Conservation (phyloP, 2,797 vertebrate species). For the Monodelphis domestica region DNA sequence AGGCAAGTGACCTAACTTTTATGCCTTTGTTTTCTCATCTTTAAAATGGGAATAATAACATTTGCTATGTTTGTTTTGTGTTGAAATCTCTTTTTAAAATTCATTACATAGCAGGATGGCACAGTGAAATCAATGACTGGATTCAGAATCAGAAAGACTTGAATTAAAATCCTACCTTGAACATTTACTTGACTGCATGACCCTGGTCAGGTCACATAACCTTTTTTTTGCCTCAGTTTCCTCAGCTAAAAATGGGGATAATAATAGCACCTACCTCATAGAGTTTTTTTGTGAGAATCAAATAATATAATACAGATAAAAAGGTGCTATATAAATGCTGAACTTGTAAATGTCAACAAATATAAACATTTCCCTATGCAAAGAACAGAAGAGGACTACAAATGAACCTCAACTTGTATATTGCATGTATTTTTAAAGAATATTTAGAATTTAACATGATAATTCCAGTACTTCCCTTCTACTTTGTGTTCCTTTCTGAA, state of each 20-base stretch:
- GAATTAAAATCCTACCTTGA: neutral
- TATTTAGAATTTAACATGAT: neutral
- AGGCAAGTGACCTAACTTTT: neutral
- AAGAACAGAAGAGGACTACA: neutral
- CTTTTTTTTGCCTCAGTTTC: neutral
- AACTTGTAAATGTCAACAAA: neutral
- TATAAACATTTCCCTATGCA: neutral
- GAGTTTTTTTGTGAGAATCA: neutral
- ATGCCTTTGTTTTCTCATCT: neutral
- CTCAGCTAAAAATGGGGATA: neutral
- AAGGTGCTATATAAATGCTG: neutral
- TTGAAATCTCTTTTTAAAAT: neutral
- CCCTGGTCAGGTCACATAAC: neutral
- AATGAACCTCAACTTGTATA: neutral
- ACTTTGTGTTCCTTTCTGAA: neutral
- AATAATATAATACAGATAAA: neutral
- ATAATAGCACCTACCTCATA: neutral
- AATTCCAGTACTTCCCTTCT: neutral
- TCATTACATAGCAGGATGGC: neutral
- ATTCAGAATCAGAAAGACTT: neutral
- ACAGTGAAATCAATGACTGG: neutral
- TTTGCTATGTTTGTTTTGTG: neutral
- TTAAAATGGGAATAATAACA: neutral
- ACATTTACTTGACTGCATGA: neutral
- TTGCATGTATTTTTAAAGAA: neutral